These are phyloP conservation scores for Galaxias olidus DNA, from an alignment of 2,797 vertebrate genomes.

Conservation along the genomic window DNA sequence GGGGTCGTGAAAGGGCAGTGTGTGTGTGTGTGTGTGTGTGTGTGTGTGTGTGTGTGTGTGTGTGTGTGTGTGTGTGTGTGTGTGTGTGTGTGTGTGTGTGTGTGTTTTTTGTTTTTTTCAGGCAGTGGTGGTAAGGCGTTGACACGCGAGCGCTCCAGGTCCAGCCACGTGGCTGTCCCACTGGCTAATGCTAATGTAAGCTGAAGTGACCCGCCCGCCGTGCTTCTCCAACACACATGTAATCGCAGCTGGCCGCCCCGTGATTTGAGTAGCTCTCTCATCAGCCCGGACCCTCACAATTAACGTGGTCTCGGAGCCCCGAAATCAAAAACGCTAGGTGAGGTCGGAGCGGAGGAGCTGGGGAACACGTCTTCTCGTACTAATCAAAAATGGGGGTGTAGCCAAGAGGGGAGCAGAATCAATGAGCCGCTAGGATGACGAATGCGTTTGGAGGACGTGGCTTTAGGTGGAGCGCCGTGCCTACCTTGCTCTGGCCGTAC, in stretches of 20 bases:
- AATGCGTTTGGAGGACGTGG: too few species aligned
- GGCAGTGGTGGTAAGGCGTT: too few species aligned
- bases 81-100: conserved; percentile 9
- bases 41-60: conserved; percentile 2
- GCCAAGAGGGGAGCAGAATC: too few species aligned
- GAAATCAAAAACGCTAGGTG: conserved; percentile 38
- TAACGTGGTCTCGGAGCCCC: conserved; percentile 41
- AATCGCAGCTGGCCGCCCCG: conserved; percentile 49
- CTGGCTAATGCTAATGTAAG: conserved; percentile 67
- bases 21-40: conserved; percentile 38
- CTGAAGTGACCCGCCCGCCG: conserved; percentile 47
- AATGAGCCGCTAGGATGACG: too few species aligned
- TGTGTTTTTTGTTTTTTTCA: too few species aligned
- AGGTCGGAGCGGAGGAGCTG: conserved; percentile 1
- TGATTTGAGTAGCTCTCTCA: conserved; percentile 66
- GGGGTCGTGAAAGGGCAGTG: conserved; percentile 71
- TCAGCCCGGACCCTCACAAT: conserved; percentile 58
- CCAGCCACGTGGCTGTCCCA: conserved; percentile 36
- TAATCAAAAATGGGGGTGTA: conserved; percentile 8
- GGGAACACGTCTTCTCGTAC: conserved; percentile 14
- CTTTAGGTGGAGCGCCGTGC: background rate
- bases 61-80: background rate
- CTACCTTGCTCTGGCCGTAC: conserved; percentile 96
- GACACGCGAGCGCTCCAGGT: conserved; percentile 31
- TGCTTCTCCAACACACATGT: conserved; percentile 39